phyloP scores from a whole-genome alignment of 2,113 vertebrate genomes.

The Catagonus wagneri region DNA sequence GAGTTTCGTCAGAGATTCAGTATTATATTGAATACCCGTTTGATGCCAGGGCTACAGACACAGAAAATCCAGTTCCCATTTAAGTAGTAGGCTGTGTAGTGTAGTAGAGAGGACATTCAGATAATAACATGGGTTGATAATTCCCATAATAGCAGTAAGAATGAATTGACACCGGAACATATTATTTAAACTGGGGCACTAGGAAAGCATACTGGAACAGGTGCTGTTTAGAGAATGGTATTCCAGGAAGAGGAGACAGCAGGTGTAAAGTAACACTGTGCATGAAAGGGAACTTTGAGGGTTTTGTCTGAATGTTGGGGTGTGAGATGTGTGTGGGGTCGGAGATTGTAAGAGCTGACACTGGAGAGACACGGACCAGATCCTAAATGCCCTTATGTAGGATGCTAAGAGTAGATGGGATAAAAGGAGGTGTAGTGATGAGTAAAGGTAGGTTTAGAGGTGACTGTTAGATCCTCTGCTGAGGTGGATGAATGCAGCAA shows the following conservation, averaged over 20 bases:
- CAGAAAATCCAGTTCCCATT: neutral
- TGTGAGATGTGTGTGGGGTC: neutral
- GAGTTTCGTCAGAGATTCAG: neutral
- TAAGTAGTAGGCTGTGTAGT: neutral
- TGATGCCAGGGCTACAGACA: neutral
- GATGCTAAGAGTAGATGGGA: neutral
- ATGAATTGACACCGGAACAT: neutral
- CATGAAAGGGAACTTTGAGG: neutral
- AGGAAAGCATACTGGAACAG: conserved; percentile 36
- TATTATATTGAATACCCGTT: neutral
- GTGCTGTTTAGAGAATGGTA: neutral
- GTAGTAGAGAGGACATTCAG: neutral
- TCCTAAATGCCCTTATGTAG: neutral
- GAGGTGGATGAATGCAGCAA: neutral
- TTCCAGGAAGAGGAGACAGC: conserved; percentile 3
- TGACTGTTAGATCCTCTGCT: neutral
- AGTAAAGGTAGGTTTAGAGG: neutral
- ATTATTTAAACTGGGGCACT: neutral
- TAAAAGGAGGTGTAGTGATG: neutral
- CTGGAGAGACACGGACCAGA: neutral
- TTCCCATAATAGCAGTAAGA: neutral
- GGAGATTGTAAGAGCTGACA: neutral
- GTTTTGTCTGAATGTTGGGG: neutral
- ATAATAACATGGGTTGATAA: neutral
- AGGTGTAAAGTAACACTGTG: neutral